Evolutionary conservation across 2,113 vertebrate species (phyloP).

Genomic region (Rhombomys opimus): DNA sequence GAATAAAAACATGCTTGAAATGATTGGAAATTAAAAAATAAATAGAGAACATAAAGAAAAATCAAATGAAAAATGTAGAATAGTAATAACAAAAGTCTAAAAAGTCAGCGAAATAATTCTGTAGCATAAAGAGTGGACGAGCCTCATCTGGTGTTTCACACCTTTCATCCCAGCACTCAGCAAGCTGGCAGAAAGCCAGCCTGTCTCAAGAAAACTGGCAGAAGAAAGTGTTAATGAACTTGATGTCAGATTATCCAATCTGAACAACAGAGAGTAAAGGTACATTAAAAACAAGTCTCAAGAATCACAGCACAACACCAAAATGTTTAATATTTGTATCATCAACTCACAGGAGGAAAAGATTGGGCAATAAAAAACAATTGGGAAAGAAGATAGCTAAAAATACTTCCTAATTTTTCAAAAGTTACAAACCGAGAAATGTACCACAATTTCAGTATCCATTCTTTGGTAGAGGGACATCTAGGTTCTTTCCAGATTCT

Average conservation of each 20-base stretch:
- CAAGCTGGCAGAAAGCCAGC: neutral
- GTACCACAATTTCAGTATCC: too few species aligned
- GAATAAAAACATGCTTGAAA: neutral
- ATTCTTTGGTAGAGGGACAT: too few species aligned
- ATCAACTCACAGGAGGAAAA: neutral
- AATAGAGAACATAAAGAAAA: neutral
- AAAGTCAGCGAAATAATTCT: neutral
- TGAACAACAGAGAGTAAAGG: neutral
- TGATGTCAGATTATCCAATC: slow-evolving; percentile 7
- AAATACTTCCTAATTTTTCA: neutral
- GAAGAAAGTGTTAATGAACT: neutral
- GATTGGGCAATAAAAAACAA: neutral
- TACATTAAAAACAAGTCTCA: neutral
- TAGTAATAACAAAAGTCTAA: slow-evolving; percentile 16
- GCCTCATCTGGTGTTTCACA: neutral
- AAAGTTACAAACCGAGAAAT: neutral
- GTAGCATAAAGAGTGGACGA: neutral
- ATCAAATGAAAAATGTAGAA: slow-evolving; percentile 1
- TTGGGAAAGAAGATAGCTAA: neutral
- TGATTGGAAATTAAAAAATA: neutral
- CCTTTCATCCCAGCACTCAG: neutral
- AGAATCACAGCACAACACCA: neutral
- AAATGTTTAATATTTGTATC: neutral
- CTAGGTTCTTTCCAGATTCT: too few species aligned
- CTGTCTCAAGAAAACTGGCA: neutral